These are phyloP conservation scores for Morone chrysops DNA, from an alignment of 2,113 vertebrate species.

Conservation along the genomic window DNA sequence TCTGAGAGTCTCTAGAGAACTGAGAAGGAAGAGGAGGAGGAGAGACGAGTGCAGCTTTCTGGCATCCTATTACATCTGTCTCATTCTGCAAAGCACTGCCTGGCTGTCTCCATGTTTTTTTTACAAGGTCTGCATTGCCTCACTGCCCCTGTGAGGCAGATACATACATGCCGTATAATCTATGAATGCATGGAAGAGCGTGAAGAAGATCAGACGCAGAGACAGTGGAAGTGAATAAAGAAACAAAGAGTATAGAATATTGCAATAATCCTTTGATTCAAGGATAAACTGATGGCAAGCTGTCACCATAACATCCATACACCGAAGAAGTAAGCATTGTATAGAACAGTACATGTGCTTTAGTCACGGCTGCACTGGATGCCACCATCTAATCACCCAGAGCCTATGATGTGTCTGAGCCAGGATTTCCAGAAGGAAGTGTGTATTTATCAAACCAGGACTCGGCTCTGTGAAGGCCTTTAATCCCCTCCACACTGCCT, in stretches of 20 bases:
- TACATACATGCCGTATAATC: conserved; percentile 10
- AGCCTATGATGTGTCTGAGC: conserved; percentile 60
- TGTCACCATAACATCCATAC: conserved; percentile 31
- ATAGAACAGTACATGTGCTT: conserved; percentile 29
- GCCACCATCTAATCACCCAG: conserved; percentile 64
- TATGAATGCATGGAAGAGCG: conserved; percentile 17
- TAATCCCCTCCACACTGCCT: conserved; percentile 75
- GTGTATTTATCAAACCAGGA: conserved; percentile 66
- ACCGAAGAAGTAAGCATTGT: conserved; percentile 40
- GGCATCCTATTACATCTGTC: conserved; percentile 60
- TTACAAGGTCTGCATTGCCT: conserved; percentile 24
- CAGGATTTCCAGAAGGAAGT: conserved; percentile 75
- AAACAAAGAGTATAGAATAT: conserved; percentile 34
- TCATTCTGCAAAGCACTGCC: conserved; percentile 48
- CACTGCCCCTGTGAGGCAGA: conserved; percentile 9
- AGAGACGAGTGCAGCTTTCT: conserved; percentile 49
- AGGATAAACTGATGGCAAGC: conserved; percentile 50
- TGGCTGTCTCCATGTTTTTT: conserved; percentile 35
- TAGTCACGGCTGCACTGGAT: conserved; percentile 48
- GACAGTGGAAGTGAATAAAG: conserved; percentile 2
- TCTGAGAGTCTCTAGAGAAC: conserved; percentile 60
- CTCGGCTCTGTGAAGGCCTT: conserved; percentile 60
- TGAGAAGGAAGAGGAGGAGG: conserved; percentile 48
- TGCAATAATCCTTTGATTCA: conserved; percentile 46
- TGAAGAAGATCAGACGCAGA: conserved; percentile 28